Evolutionary conservation across 2,888 invertebrate species (phyloP), one percentile per base, ranked within the genome.

Genomic region (Ligdia adustata): DNA sequence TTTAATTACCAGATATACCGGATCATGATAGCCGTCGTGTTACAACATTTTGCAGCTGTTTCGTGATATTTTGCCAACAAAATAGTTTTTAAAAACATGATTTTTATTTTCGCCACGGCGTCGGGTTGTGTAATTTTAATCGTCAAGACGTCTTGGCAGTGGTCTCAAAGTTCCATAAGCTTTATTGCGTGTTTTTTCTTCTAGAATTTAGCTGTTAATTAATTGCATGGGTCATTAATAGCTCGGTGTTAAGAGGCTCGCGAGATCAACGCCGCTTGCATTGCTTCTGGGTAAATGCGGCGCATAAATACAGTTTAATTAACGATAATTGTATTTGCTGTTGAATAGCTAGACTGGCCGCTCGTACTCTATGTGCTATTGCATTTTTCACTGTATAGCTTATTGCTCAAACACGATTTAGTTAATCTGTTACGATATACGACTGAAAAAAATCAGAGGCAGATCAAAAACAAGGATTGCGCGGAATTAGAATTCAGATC

Each of bases 81-180:
- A 79, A 84, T 75, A 73, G 69, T 79, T 80, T 79, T n/a, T 70
- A 67, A 79, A 82, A 83, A 74, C 73, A 74, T 63, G 60, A 75
- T 69, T 80, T 83, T 83, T 84, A 82, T 86, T 84, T 84, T 77
- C 62, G 69, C 72, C 59, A 50, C 66, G 55, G 63, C 72, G 62
- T 58, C 62, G 63, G 58, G 75, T 69, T 79, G 75, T 84, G n/a
- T 82, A 81, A 85, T 86, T 87, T 83, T 84, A 82, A 87, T 88
- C 83, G 74, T 79, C 77, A 77, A 74, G 73, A 82, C 74, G 65
- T 84, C 83, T 89, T 89, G 88, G 89, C 89, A 88, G 79, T 76
- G 79, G 79, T 76, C 73, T 81, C 84, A 85, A 85, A 84, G 83
- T 64, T 65, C 75, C 72, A 72, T 72, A 74, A 72, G 65, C 74